phyloP scores from a whole-genome alignment of 2,888 invertebrate genomes.

The Prenolepis imparis region DNA sequence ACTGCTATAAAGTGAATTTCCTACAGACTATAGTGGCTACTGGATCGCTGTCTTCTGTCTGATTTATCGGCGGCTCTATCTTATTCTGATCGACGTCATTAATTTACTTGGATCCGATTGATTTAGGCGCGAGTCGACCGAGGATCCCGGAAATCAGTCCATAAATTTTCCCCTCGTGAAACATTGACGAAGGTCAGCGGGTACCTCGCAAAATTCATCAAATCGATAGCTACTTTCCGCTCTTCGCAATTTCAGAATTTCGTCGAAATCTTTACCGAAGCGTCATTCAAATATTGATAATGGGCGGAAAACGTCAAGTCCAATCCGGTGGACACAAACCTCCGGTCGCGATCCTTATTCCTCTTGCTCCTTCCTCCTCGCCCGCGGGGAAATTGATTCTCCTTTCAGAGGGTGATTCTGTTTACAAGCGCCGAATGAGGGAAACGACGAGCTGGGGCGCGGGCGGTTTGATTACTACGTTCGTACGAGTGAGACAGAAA shows the following conservation, averaged over 20 bases:
- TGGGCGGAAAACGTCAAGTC: constrained; percentile 55
- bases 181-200: neutral
- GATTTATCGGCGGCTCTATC: constrained; percentile 65
- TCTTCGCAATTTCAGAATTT: neutral
- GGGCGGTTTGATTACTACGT: constrained; percentile 76
- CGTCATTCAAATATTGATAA: constrained; percentile 49
- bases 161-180: constrained; percentile 1
- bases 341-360: neutral
- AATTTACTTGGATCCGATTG: constrained; percentile 6
- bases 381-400: constrained; percentile 71
- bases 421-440: constrained; percentile 63
- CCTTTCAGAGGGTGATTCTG: constrained; percentile 76
- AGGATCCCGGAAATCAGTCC: constrained; percentile 27
- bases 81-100: constrained; percentile 13
- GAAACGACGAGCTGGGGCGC: constrained; percentile 34
- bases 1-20: constrained; percentile 64
- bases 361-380: constrained; percentile 38
- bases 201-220: constrained; percentile 7
- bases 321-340: constrained; percentile 38
- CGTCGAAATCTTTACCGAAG: constrained; percentile 35
- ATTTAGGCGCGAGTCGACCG: neutral
- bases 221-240: constrained; percentile 35
- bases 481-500: constrained; percentile 49
- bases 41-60: constrained; percentile 45
- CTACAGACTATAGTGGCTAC: constrained; percentile 3